Evolutionary conservation across 2,888 invertebrate genomes (phyloP).

Genomic region (Calameuta pallipes): DNA sequence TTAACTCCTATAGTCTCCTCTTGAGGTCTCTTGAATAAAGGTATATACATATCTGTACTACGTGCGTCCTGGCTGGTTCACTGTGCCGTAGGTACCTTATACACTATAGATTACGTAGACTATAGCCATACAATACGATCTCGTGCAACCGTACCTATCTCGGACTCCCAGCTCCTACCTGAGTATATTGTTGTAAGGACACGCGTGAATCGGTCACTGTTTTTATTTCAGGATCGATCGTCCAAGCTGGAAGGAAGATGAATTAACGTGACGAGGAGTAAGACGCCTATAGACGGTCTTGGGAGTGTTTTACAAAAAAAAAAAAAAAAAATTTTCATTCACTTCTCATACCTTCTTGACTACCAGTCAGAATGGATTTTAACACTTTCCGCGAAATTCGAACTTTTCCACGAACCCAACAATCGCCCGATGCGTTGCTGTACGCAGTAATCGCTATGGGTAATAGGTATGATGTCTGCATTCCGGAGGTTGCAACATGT

Average conservation of each 20-base stretch:
- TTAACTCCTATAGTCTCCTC: neutral
- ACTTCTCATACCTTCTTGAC: neutral
- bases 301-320: neutral
- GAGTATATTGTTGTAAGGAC: neutral
- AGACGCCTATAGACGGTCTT: neutral
- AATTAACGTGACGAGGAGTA: neutral
- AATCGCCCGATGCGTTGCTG: neutral
- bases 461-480: slow-evolving; percentile 48
- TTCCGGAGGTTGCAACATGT: slow-evolving; percentile 62
- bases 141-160: neutral
- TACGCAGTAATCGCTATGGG: slow-evolving; percentile 24
- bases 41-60: neutral
- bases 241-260: neutral
- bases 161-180: neutral
- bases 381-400: neutral
- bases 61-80: neutral
- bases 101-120: neutral
- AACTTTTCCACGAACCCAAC: neutral
- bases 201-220: neutral
- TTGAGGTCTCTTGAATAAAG: neutral
- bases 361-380: neutral
- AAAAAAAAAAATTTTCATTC: neutral
- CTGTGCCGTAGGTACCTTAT: neutral
- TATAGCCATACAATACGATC: neutral
- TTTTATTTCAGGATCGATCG: neutral